Conservation (phyloP, 1,140 invertebrate species). For the Heliconius congener region DNA sequence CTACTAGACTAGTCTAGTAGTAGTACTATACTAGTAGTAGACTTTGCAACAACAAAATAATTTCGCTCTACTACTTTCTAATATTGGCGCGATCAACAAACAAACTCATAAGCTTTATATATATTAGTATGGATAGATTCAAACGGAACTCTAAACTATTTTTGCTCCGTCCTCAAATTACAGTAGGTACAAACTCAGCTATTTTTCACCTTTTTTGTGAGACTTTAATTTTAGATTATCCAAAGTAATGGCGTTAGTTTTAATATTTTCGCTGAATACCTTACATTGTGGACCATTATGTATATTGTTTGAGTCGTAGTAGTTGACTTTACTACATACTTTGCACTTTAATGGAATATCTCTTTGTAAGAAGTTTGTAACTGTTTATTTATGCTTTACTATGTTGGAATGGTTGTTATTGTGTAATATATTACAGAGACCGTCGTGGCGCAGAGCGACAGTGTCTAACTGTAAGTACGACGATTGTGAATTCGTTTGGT, state of each 20-base stretch:
- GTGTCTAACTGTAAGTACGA: too few species aligned
- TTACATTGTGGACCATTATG: neutral
- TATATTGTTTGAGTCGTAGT: neutral
- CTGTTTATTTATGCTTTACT: neutral
- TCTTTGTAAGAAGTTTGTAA: neutral
- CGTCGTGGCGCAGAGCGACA: too few species aligned
- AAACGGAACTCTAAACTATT: neutral
- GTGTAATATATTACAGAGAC: neutral
- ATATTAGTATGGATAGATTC: neutral
- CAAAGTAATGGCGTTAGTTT: slow-evolving; percentile 4
- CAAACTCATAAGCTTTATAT: too few species aligned
- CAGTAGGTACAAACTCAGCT: slow-evolving; percentile 1
- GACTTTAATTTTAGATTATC: slow-evolving; percentile 24
- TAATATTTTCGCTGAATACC: slow-evolving; percentile 21
- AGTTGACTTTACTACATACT: neutral
- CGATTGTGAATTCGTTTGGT: too few species aligned
- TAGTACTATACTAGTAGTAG: too few species aligned
- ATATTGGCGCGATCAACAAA: too few species aligned
- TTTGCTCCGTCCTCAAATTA: neutral
- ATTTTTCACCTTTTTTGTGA: slow-evolving; percentile 3
- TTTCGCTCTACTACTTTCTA: too few species aligned
- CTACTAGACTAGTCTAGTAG: too few species aligned
- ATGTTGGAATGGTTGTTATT: neutral
- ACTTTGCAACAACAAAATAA: too few species aligned
- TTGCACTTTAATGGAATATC: neutral